phyloP scores from a whole-genome alignment of 1,140 invertebrate species.

The Drosophila bipectinata region DNA sequence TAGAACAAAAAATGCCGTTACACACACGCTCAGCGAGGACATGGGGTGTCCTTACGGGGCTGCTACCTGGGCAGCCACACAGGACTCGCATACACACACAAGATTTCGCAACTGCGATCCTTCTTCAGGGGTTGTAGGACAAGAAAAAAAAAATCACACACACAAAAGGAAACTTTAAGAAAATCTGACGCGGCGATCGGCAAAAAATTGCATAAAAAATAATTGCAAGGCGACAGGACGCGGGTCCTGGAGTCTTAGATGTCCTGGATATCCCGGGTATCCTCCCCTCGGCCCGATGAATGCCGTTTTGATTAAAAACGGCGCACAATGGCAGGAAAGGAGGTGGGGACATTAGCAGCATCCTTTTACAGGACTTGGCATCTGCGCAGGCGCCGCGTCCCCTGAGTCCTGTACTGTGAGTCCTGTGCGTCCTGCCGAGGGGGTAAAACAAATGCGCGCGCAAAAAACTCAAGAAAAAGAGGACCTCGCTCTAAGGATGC shows the following conservation, averaged over 20 bases:
- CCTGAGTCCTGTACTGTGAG: neutral
- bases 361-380: slow-evolving; percentile 70
- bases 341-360: slow-evolving; percentile 72
- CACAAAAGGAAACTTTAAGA: slow-evolving; percentile 43
- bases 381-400: slow-evolving; percentile 68
- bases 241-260: slow-evolving; percentile 38
- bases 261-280: neutral
- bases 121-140: slow-evolving; percentile 35
- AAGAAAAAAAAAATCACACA: slow-evolving; percentile 30
- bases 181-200: slow-evolving; percentile 60
- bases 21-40: slow-evolving; percentile 21
- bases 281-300: slow-evolving; percentile 27
- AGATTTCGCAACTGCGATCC: slow-evolving; percentile 39
- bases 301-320: slow-evolving; percentile 68
- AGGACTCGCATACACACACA: too few relatives aligned
- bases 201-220: slow-evolving; percentile 80
- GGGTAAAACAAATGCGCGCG: slow-evolving; percentile 67
- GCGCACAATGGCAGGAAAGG: slow-evolving; percentile 41
- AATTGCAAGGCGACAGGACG: slow-evolving; percentile 69
- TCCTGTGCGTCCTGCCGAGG: slow-evolving; percentile 23
- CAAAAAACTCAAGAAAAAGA: slow-evolving; percentile 54
- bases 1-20: slow-evolving; percentile 81
- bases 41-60: slow-evolving; percentile 8
- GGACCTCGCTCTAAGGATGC: neutral
- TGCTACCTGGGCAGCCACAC: slow-evolving; percentile 61